Evolutionary conservation across 2,888 invertebrate genomes (phyloP), one percentile per base, ranked within the genome.

Genomic region (Habroteleia sp.): DNA sequence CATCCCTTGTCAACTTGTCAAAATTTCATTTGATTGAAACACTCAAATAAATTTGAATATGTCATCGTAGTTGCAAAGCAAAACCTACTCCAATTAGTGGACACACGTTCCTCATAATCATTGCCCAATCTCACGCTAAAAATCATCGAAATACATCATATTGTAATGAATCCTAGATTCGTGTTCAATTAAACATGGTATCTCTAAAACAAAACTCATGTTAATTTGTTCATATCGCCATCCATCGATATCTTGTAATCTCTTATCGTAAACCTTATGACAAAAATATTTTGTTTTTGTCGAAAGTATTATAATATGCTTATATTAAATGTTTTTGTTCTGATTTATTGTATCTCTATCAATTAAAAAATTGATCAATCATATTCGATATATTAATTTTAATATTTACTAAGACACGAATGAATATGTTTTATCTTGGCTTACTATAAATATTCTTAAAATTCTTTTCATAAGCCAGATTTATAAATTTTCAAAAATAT

Each of bases 111-210:
- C 41, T 50, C 63, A 50, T 31, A 62, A 62, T 60, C 17, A 62
- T 62, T 48, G 39, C 41, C 50, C 14, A 48, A 48, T 17, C 14
- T 63, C 41, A 13, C 41, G 25, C 33, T 63, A 31, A 63, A 50
- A 63, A 41, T 63, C 50, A 50, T 50, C 33, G 31, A 41, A 50
- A 63, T 41, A 33, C 63, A 50, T 63, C 63, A 63, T 63, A 23
- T 50, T 31, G 33, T 50, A 50, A 50, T 41, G 63, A 63, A 50
- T 63, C 41, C 63, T 50, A 23, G 39, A 63, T 50, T 63, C 50
- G 63, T 41, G 31, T 50, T 63, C 63, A 63, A 63, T 50, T 63
- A 63, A 46, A 50, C 23, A 10, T 14, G 62, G 31, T 11, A 25
- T 31, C 63, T 41, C 29, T n/a, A 16, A 42, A 50, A 50, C 63